Percentiles rank a stretch among this genome's conserved stretches.
Conservation (phyloP, 2,888 invertebrate species). For the Isotomurus palustris region DNA sequence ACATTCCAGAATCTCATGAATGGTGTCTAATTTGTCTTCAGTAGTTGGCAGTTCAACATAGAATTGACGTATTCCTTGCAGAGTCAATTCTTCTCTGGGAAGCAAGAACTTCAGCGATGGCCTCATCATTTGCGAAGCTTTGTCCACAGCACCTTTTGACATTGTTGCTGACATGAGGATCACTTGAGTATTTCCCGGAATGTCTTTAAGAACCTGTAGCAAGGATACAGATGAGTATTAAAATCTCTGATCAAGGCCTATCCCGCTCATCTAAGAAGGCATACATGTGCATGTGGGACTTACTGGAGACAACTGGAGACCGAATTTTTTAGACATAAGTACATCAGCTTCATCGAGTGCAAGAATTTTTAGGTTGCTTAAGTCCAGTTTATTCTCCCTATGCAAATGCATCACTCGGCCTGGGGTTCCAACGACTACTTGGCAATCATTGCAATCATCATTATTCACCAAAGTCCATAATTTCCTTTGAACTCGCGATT, state of each 20-base stretch:
- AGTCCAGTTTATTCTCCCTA: not conserved
- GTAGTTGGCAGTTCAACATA: conserved; percentile 88
- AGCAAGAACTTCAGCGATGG: conserved; percentile 1
- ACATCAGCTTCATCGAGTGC: conserved; percentile 17
- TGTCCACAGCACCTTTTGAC: conserved; percentile 1
- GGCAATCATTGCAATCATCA: too few relatives aligned
- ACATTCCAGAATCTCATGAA: conserved; percentile 97
- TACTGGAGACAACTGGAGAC: too few relatives aligned
- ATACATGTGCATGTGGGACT: too few relatives aligned
- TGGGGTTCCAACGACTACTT: conserved; percentile 21
- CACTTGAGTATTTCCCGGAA: conserved; percentile 1
- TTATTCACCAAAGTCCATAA: too few relatives aligned
- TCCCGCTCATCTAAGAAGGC: too few relatives aligned
- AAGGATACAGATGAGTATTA: not conserved
- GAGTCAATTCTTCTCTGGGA: conserved; percentile 60
- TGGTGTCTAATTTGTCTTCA: conserved; percentile 88
- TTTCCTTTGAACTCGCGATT: too few relatives aligned
- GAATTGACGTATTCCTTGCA: conserved; percentile 98
- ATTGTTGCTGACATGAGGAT: conserved; percentile 15
- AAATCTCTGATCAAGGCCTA: not conserved
- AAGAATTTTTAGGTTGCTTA: not conserved
- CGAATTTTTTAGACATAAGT: too few relatives aligned
- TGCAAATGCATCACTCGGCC: conserved; percentile 16
- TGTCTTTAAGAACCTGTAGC: not conserved
- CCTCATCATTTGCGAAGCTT: not conserved